Evolutionary conservation across 2,888 invertebrate species (phyloP).

Genomic region (Conus canariensis): DNA sequence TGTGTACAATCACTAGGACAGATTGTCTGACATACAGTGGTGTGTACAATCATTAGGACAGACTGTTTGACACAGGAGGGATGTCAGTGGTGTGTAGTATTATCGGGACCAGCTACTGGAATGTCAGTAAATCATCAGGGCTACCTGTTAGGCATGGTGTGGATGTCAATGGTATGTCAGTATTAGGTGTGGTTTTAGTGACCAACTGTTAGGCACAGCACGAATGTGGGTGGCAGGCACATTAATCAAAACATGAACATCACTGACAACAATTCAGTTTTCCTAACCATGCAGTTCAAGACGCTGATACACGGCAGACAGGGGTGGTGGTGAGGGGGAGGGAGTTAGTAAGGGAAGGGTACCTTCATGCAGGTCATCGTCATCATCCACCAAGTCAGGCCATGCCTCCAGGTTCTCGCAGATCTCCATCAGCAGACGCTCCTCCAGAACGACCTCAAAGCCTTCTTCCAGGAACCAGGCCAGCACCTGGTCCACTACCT

Average conservation of each 20-base stretch:
- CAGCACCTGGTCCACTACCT: slow-evolving; percentile 24
- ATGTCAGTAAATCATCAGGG: no score
- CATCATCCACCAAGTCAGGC: not conserved
- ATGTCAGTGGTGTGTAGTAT: no score
- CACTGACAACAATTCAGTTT: no score
- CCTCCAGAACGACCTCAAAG: slow-evolving; percentile 29
- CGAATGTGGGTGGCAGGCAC: not conserved
- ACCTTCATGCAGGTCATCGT: slow-evolving; percentile 15
- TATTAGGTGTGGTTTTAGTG: not conserved
- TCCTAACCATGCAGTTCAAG: no score
- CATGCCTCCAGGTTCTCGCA: slow-evolving; percentile 30
- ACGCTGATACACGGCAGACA: no score
- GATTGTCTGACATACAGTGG: no score
- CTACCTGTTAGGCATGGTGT: not conserved
- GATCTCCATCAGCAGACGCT: slow-evolving; percentile 14
- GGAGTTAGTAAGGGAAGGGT: not conserved
- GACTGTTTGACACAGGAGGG: no score
- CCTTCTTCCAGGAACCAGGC: slow-evolving; percentile 31
- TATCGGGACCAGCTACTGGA: no score
- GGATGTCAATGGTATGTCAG: not conserved
- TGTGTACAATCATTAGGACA: no score
- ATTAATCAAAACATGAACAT: no score
- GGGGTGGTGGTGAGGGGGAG: not conserved
- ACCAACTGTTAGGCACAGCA: not conserved
- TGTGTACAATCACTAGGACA: no score